Conservation (phyloP, 2,888 invertebrate species). For the Metallyticus violacea region DNA sequence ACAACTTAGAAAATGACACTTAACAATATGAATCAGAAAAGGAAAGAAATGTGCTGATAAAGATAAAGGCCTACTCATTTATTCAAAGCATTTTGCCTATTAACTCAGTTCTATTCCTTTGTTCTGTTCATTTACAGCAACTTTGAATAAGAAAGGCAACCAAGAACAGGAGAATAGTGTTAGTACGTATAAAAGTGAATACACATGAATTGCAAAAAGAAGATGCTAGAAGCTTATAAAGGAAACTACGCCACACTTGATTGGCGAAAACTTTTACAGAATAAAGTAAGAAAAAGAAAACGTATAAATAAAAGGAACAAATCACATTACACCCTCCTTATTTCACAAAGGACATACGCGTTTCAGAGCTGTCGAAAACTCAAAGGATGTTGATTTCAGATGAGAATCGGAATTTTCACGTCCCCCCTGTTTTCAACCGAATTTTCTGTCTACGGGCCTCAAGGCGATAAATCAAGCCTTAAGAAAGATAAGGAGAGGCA, state of each 20-base stretch:
- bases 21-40: no score
- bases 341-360: background rate
- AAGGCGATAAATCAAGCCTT: background rate
- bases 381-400: background rate
- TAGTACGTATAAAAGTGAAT: background rate
- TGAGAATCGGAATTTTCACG: background rate
- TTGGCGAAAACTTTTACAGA: background rate
- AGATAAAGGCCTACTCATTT: background rate
- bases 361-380: background rate
- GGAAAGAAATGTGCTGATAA: no score
- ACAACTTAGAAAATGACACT: no score
- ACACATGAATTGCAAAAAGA: background rate
- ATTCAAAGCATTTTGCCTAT: background rate
- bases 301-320: background rate
- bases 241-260: background rate
- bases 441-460: background rate
- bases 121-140: background rate
- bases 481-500: background rate
- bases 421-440: background rate
- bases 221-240: background rate
- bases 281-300: background rate
- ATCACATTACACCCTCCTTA: background rate
- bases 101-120: background rate
- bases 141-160: background rate
- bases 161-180: background rate